Percentiles rank a stretch among this genome's conserved stretches.
These are phyloP conservation scores for Phenganax marumi DNA, from an alignment of 92 coral and sea anemone species.

Conservation along the genomic window DNA sequence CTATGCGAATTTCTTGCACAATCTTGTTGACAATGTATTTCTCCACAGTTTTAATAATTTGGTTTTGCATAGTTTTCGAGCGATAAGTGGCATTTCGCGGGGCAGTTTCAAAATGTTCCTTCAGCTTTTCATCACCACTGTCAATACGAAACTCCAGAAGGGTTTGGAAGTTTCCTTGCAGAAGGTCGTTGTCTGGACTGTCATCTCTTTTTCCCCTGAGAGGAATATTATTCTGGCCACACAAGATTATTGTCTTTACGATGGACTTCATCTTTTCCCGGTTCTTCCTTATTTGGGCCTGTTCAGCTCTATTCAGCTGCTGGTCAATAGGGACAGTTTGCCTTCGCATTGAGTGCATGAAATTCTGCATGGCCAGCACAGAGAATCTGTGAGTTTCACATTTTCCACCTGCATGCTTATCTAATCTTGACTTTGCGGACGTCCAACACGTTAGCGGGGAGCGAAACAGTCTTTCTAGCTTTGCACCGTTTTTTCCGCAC, in stretches of 20 bases:
- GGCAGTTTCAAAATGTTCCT: slow-evolving; percentile 60
- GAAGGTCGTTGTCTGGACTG: not conserved
- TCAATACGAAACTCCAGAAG: not conserved
- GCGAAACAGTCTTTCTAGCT: too few species aligned
- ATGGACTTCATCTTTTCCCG: not conserved
- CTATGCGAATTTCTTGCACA: not conserved
- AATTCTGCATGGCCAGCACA: too few species aligned
- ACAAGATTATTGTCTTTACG: not conserved
- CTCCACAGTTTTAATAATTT: not conserved
- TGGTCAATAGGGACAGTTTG: too few species aligned
- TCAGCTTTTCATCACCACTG: slow-evolving; percentile 7
- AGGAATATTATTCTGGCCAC: not conserved
- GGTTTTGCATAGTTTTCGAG: too few species aligned
- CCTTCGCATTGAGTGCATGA: too few species aligned
- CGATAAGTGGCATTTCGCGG: slow-evolving; percentile 57
- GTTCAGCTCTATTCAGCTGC: too few species aligned
- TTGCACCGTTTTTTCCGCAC: too few species aligned
- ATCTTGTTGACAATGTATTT: not conserved
- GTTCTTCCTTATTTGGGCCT: too few species aligned
- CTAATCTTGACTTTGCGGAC: too few species aligned
- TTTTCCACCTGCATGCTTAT: too few species aligned
- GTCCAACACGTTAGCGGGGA: too few species aligned
- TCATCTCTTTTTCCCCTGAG: not conserved
- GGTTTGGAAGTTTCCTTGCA: not conserved
- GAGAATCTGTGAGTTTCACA: too few species aligned